phyloP scores from a whole-genome alignment of 2,113 vertebrate genomes.

The Colius striatus region DNA sequence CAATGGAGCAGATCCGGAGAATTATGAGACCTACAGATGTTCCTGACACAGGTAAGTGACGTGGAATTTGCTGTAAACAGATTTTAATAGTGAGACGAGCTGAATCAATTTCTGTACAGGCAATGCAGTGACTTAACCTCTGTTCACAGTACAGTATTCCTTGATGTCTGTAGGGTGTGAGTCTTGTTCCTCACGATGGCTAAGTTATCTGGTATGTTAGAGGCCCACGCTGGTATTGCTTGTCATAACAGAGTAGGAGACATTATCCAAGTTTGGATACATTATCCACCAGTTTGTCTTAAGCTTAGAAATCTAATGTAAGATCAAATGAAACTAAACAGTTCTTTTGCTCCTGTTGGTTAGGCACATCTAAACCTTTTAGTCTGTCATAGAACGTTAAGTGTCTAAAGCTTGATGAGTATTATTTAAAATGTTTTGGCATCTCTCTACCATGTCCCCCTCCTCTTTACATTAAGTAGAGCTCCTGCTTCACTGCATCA shows the following conservation, averaged over 20 bases:
- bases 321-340: not conserved
- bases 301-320: not conserved
- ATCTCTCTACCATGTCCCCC: not conserved
- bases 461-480: not conserved
- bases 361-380: not conserved
- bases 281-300: not conserved
- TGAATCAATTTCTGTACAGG: not conserved
- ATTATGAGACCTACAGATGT: conserved; percentile 98
- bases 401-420: not conserved
- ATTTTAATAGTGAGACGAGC: not conserved
- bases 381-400: not conserved
- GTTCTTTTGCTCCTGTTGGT: not conserved
- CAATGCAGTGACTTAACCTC: not conserved
- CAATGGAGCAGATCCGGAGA: conserved; percentile 95
- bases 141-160: not conserved
- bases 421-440: not conserved
- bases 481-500: not conserved
- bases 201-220: not conserved
- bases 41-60: conserved; percentile 88
- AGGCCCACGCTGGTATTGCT: not conserved
- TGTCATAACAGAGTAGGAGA: not conserved
- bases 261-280: not conserved
- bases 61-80: not conserved
- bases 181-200: not conserved
- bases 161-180: not conserved